Base-by-base conservation (phyloP, 2,113 vertebrate genomes). In the Chaetodon trifascialis region DNA sequence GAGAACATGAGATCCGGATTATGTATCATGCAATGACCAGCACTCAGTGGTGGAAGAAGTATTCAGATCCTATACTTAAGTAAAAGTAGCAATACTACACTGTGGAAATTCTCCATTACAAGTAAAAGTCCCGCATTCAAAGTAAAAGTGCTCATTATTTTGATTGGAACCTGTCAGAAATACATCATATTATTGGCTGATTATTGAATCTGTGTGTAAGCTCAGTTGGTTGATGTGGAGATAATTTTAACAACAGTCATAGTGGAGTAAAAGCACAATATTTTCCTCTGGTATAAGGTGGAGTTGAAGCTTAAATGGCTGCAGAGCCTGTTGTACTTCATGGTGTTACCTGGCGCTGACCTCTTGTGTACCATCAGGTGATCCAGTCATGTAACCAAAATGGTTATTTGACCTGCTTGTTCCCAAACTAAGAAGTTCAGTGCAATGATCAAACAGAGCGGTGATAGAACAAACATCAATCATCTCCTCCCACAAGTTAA, bases 1-100 rank as follows among this genome's bases (percentile, higher is more conserved):
- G 17, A 68, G 64, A 79, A 64, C 66, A 44, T 21, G 12, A 71
- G 46, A 62, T n/a, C 36, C 44, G 36, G 4, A 30, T 52, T 46
- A 67, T 58, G 52, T 30, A 70, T 42, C 23, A 70, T 19, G 55
- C 38, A 54, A 49, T 59, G 52, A 59, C 40, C 64, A 49, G 19
- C 75, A 30, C 14, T 62, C 30, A 58, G 62, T 38, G 30, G 21
- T 47, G 55, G 19, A 51, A 42, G 36, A 78, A 62, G 16, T 21
- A 44, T 9, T 62, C 3, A 1, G 14, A 15, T 54, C 4, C 15
- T 4, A 55, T 44, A 21, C 6, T 15, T 44, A 7, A 44, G n/a
- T 44, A 12, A 65, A 25, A 65, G 40, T 9, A 49, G 23, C 16
- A 30, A 34, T 1, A 34, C 30, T 10, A 66, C 34, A 7, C 21